Evolutionary conservation across 2,797 vertebrate genomes (phyloP).

Genomic region (Rallus crepitans): DNA sequence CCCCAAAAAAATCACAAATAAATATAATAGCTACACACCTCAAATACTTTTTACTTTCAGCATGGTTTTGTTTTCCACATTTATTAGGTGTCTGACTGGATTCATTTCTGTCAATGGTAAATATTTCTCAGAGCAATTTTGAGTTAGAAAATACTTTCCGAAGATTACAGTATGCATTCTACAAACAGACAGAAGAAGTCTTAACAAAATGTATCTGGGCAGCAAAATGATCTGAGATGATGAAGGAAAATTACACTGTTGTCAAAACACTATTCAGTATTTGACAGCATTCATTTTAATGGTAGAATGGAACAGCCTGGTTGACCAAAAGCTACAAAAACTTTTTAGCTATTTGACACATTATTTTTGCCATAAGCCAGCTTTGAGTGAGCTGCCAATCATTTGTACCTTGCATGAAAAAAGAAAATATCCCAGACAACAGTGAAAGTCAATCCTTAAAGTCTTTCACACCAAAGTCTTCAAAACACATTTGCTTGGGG

Average conservation of each 20-base stretch:
- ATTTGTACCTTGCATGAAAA: neutral
- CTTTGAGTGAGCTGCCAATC: conserved; percentile 47
- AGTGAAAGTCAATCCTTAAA: neutral
- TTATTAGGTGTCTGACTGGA: conserved; percentile 48
- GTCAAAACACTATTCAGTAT: conserved; percentile 55
- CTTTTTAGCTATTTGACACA: conserved; percentile 40
- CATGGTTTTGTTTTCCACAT: neutral
- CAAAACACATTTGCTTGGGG: neutral
- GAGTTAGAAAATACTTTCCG: conserved; percentile 54
- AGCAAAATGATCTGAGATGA: conserved; percentile 62
- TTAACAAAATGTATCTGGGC: conserved; percentile 62
- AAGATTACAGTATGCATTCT: conserved; percentile 65
- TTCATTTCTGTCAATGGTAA: conserved; percentile 46
- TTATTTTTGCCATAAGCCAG: conserved; percentile 19
- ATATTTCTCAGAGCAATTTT: conserved; percentile 46
- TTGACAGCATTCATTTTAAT: conserved; percentile 64
- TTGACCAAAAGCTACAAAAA: conserved; percentile 60
- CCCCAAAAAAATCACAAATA: neutral
- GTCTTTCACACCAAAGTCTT: neutral
- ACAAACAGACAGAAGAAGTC: conserved; percentile 46
- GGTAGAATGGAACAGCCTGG: conserved; percentile 24
- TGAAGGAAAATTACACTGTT: conserved; percentile 68
- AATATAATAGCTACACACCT: neutral
- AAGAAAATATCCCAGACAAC: neutral
- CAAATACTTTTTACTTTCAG: conserved; percentile 5